Conservation (phyloP, 2,888 invertebrate species). For the Catocala sponsa region DNA sequence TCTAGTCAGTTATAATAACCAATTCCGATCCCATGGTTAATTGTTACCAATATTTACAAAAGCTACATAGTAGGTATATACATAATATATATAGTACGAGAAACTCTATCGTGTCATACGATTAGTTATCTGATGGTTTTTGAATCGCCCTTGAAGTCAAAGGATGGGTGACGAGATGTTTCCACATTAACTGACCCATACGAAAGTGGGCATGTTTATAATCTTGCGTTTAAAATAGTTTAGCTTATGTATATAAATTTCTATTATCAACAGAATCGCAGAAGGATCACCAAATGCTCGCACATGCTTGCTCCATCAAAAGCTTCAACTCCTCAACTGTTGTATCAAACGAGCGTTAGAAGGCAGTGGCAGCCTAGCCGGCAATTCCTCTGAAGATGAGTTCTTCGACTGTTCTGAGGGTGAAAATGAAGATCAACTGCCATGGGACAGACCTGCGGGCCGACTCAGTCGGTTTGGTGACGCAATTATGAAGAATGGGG, state of each 20-base stretch:
- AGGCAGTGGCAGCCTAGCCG: conserved; percentile 73
- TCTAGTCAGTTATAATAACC: no score
- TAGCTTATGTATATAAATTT: not conserved
- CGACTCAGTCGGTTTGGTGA: conserved; percentile 73
- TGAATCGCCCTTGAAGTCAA: no score
- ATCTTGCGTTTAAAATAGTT: no score
- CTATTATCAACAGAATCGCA: conserved; percentile 90
- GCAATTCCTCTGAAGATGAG: conserved; percentile 89
- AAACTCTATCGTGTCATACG: no score
- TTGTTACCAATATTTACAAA: no score
- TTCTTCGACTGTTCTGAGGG: conserved; percentile 93
- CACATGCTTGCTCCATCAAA: conserved; percentile 97
- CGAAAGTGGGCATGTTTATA: no score
- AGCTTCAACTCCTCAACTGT: conserved; percentile 95
- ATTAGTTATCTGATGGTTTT: no score
- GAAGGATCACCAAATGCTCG: conserved; percentile 95
- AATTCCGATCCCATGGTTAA: no score
- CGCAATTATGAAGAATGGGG: conserved; percentile 76
- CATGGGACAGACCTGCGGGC: conserved; percentile 77
- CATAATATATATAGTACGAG: not conserved
- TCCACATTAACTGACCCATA: no score
- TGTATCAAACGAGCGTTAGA: conserved; percentile 90
- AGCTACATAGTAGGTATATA: not conserved
- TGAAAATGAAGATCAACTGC: conserved; percentile 83
- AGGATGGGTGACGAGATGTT: no score